Base-by-base conservation (phyloP, 30 jellyfish, hydroid and myxozoan species). In the Aurelia coerulea region DNA sequence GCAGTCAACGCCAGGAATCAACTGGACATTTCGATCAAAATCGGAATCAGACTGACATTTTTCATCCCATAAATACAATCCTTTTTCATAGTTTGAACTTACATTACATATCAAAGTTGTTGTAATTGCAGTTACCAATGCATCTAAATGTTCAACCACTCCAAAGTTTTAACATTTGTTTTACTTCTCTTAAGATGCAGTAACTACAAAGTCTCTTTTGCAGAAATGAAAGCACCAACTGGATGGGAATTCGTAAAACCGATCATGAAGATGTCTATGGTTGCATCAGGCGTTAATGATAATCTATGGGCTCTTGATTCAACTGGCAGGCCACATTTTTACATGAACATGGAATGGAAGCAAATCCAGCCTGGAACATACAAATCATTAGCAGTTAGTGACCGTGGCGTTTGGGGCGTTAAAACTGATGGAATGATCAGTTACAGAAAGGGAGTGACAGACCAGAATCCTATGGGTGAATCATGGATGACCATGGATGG, bases 371-470 rank as follows among this genome's bases (percentile, higher is more conserved):
- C 50, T 0, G 68, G 68, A 18, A 53, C 17, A 41, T 71, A 70
- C 83, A 65, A 41, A 29, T 73, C 88, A 2, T 29, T 86, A 39
- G 56, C 90, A 10, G 87, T 68, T 10, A 90, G 73, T 13, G 82
- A 50, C 58, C 52, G 79, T 32, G 95, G 95, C 32, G 87, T 86
- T 15, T 86, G 95, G 95, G 95, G 90, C 34, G 58, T 86, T 67
- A 66, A 41, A 52, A 19, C n/a, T 23, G 71, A 77, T 19, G 90
- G 95, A 14, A 76, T 41, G 19, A 2, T 77, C n/a, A 73, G 68
- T 14, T 88, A 88, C 85, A 90, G 96, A 17, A 77, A 79, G 14
- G 96, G 96, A 5, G 79, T 88, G 35, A 67, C 96, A 12, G 62
- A 39, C n/a, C 23, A 37, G 46, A 68, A 68, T n/a, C 90, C 85